A percentile compares a stretch with the other conserved stretches of the same genome.
These are phyloP conservation scores for Octomys mimax DNA, from an alignment of 2,797 vertebrate genomes.

Conservation along the genomic window DNA sequence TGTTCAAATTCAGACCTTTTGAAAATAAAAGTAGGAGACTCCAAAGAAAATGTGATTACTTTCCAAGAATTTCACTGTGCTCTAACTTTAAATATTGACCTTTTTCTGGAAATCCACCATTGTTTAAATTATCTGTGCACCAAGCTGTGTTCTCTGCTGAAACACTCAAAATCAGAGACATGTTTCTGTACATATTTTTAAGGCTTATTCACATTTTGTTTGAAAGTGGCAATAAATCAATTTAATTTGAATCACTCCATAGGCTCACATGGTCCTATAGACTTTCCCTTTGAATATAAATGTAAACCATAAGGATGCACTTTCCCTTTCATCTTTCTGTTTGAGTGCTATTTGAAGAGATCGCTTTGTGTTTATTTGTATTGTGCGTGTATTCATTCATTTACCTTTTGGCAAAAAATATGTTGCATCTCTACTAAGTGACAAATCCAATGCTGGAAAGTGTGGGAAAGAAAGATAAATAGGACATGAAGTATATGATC, in stretches of 20 bases:
- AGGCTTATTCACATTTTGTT: slow-evolving; percentile 75
- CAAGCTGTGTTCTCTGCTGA: slow-evolving; percentile 82
- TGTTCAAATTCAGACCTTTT: slow-evolving; percentile 77
- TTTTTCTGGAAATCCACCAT: slow-evolving; percentile 87
- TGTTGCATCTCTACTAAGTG: neutral
- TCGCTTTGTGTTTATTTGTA: slow-evolving; percentile 54
- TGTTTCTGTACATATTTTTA: slow-evolving; percentile 78
- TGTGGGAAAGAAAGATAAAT: slow-evolving; percentile 46
- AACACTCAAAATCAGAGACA: slow-evolving; percentile 81
- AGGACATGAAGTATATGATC: neutral
- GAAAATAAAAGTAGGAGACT: slow-evolving; percentile 77
- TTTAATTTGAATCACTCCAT: slow-evolving; percentile 69
- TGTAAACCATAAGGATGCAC: slow-evolving; percentile 41
- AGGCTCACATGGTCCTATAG: slow-evolving; percentile 62
- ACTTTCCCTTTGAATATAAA: slow-evolving; percentile 63
- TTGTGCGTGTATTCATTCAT: slow-evolving; percentile 52
- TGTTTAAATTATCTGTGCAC: slow-evolving; percentile 88
- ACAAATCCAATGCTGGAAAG: neutral
- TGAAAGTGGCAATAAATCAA: slow-evolving; percentile 81
- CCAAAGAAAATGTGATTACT: slow-evolving; percentile 88
- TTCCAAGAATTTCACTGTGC: slow-evolving; percentile 86
- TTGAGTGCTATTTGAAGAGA: slow-evolving; percentile 41
- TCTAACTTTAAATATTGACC: slow-evolving; percentile 88
- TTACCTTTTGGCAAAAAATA: slow-evolving; percentile 17
- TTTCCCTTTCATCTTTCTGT: slow-evolving; percentile 59